phyloP scores from a whole-genome alignment of 2,113 vertebrate species.

The Sander vitreus region DNA sequence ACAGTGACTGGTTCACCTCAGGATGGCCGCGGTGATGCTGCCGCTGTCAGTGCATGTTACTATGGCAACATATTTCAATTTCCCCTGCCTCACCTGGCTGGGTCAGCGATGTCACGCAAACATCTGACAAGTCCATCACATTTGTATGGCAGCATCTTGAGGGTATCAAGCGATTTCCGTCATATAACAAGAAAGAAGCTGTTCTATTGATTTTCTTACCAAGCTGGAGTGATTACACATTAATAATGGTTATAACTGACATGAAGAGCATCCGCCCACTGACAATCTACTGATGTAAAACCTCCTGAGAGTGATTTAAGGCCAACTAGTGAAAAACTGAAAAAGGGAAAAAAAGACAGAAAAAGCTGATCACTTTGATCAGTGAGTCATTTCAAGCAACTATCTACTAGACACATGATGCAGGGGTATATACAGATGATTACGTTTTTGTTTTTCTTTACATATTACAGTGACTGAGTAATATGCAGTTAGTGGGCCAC shows the following conservation, averaged over 20 bases:
- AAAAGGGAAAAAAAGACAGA: neutral
- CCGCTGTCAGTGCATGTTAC: neutral
- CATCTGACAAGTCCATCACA: neutral
- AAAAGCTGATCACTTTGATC: conserved; percentile 31
- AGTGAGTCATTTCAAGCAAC: conserved; percentile 49
- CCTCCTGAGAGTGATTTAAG: conserved; percentile 84
- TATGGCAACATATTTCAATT: conserved; percentile 11
- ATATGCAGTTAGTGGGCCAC: conserved; percentile 54
- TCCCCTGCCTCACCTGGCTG: conserved; percentile 15
- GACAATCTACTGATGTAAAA: conserved; percentile 61
- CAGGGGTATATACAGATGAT: conserved; percentile 37
- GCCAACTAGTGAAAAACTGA: conserved; percentile 76
- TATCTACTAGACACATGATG: conserved; percentile 42
- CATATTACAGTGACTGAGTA: conserved; percentile 33
- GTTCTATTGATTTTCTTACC: neutral
- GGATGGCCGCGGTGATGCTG: neutral
- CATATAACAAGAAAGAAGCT: neutral
- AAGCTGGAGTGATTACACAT: neutral
- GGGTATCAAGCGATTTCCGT: conserved; percentile 1
- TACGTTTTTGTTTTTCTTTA: neutral
- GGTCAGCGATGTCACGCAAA: neutral
- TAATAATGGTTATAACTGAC: conserved; percentile 19
- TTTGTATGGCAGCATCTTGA: neutral
- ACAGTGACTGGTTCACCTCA: neutral
- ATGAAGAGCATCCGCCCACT: conserved; percentile 19